Conservation (phyloP, 2,888 invertebrate genomes). For the Ommatoiulus sabulosus region DNA sequence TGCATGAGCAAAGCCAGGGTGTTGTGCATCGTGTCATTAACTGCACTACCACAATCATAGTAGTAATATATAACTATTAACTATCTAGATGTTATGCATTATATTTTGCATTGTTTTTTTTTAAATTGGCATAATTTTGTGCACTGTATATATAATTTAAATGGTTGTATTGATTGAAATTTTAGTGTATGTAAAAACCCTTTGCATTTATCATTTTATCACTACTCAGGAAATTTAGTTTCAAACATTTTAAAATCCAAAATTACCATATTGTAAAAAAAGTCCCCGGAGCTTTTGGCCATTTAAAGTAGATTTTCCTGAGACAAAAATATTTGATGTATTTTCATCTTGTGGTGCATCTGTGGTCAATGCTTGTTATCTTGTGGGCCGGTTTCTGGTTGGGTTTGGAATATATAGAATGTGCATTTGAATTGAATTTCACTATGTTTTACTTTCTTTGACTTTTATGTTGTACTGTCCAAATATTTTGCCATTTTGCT, state of each 20-base stretch:
- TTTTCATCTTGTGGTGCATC: not conserved
- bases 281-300: not conserved
- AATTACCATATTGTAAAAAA: not conserved
- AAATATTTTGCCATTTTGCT: not conserved
- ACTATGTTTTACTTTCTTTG: not conserved
- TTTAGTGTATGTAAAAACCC: not conserved
- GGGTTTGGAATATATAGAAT: slow-evolving; percentile 2
- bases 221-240: not conserved
- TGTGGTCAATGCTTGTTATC: not conserved
- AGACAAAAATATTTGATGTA: not conserved
- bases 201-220: not conserved
- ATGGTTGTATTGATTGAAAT: not conserved
- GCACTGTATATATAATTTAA: not conserved
- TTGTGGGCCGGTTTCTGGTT: not conserved
- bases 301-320: not conserved
- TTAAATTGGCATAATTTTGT: not conserved
- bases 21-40: slow-evolving; percentile 32
- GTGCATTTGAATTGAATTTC: not conserved
- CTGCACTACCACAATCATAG: not conserved
- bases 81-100: not conserved
- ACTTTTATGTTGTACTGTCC: not conserved
- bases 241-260: slow-evolving; percentile 24
- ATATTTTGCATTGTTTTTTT: slow-evolving; percentile 6
- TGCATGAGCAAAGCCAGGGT: slow-evolving; percentile 44
- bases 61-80: not conserved